Evolutionary conservation across 2,888 invertebrate genomes (phyloP).

Genomic region (Lithophane ornitopus): DNA sequence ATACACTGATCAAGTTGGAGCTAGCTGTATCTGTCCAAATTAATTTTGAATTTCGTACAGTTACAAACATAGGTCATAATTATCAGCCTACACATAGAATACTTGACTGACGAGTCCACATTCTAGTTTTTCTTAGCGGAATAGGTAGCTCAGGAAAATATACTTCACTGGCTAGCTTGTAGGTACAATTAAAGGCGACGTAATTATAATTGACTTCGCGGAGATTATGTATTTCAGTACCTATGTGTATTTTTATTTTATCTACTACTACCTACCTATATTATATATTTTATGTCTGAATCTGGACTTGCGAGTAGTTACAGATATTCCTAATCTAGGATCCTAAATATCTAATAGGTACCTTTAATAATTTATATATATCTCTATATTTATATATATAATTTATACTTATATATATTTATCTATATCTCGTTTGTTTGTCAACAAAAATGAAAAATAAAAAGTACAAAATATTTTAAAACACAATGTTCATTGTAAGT

Average conservation of each 20-base stretch:
- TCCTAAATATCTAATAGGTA: neutral
- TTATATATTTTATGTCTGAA: too few relatives aligned
- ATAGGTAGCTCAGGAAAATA: neutral
- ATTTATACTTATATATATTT: too few relatives aligned
- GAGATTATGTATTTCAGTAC: neutral
- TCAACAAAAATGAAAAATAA: neutral
- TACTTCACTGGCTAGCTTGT: neutral
- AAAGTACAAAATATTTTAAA: neutral
- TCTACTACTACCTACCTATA: neutral
- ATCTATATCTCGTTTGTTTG: neutral
- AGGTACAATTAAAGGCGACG: neutral
- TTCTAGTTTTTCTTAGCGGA: neutral
- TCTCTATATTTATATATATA: too few relatives aligned
- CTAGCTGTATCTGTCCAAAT: neutral
- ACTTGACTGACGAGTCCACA: neutral
- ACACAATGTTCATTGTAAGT: neutral
- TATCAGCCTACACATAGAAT: neutral
- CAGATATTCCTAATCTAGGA: neutral
- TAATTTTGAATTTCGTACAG: neutral
- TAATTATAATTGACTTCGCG: constrained; percentile 3
- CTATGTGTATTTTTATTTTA: neutral
- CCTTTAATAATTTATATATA: neutral
- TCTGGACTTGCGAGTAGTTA: too few relatives aligned
- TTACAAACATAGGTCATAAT: neutral
- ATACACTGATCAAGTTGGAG: neutral